Evolutionary conservation across 2,888 invertebrate species (phyloP).

Genomic region (Eupithecia abbreviata): DNA sequence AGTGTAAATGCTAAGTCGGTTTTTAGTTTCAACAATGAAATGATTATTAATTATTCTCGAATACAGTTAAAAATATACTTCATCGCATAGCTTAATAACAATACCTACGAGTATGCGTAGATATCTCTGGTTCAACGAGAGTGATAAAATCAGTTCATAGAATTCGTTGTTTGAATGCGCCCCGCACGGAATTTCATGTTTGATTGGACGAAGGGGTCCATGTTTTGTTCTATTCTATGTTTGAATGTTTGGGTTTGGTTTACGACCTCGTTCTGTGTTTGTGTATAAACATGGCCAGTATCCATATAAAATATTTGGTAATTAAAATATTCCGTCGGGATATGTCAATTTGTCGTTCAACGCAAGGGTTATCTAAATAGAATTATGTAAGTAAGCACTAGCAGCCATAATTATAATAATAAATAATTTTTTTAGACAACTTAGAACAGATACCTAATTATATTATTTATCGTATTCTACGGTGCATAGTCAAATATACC

Average conservation of each 20-base stretch:
- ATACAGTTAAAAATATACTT: background rate
- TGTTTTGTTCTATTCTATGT: conserved; percentile 43
- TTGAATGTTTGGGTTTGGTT: conserved; percentile 40
- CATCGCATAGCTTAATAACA: background rate
- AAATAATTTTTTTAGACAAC: too few relatives aligned
- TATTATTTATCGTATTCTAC: too few relatives aligned
- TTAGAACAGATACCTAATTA: too few relatives aligned
- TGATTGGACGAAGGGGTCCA: conserved; percentile 43
- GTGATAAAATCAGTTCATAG: conserved; percentile 53
- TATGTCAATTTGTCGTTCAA: background rate
- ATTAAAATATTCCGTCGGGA: conserved; percentile 21
- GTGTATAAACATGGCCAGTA: conserved; percentile 32
- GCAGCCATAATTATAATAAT: too few relatives aligned
- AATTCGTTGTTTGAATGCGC: conserved; percentile 38
- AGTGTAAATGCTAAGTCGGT: too few relatives aligned
- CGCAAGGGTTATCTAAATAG: background rate
- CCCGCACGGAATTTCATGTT: conserved; percentile 43
- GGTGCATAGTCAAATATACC: too few relatives aligned
- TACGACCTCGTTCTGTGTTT: conserved; percentile 38
- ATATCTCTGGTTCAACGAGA: background rate
- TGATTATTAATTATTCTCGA: too few relatives aligned
- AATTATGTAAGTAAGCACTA: too few relatives aligned
- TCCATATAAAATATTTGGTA: conserved; percentile 23
- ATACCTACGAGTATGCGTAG: background rate
- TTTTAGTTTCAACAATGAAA: too few relatives aligned